Base-by-base conservation (phyloP, 2,797 vertebrate species). In the Neomorphus geoffroyi region DNA sequence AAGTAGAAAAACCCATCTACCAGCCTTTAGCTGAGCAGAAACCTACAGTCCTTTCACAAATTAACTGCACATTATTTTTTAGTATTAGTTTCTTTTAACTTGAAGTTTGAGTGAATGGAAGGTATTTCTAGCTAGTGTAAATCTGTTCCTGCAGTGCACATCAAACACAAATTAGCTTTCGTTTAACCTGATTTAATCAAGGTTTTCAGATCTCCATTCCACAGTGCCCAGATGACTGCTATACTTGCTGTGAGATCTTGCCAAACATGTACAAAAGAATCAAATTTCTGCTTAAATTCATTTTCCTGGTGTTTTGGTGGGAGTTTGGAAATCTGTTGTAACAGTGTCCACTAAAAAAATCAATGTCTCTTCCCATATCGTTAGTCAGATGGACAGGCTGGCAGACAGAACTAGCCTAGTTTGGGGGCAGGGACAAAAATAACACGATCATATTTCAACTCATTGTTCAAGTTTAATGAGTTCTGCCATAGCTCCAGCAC, bases 401-500 rank as follows among this genome's bases (percentile, higher is more conserved):
- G 58, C 64, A 85, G 64, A 58, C 30, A 72, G 53, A 60, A 51
- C 86, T 37, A 80, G 79, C 48, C 41, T 80, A 19, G 69, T 88
- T 26, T 77, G 57, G 77, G 81, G 88, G 81, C 72, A 56, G 72
- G 89, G 50, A 79, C 78, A 72, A 79, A 97, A 93, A 82, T 92
- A 93, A 90, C 80, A n/a, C 19, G 93, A 92, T 90, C 91, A 91
- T 58, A 60, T 96, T 96, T 95, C 92, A 91, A 60, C 54, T 85
- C 88, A 83, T 94, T 95, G 82, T 94, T 91, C 70, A 39, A 89
- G 69, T 88, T 93, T 96, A 97, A 97, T 93, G 96, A 97, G 91
- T 91, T 94, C 86, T 93, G 83, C 86, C 77, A 90, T 73, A 86
- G 87, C 92, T 95, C 69, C 67, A 80, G 79, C 91, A 51, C 73